These are phyloP conservation scores for Sorex araneus DNA, from an alignment of 2,113 vertebrate species.

Conservation along the genomic window DNA sequence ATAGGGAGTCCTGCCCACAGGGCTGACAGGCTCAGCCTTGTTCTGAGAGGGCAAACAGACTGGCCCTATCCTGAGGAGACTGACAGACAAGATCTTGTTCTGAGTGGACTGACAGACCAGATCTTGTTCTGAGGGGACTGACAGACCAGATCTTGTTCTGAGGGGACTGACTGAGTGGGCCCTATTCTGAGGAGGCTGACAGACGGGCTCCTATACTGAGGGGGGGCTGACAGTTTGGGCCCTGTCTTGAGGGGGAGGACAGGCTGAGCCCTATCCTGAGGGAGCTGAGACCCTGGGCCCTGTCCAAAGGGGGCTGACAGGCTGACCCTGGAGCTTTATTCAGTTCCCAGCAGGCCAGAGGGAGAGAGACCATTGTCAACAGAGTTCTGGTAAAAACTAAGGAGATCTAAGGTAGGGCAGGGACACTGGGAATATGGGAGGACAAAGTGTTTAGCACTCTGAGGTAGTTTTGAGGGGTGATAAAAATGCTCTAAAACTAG, in stretches of 20 bases:
- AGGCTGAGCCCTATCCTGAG: too few species aligned
- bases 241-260: too few species aligned
- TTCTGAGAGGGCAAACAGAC: neutral
- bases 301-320: neutral
- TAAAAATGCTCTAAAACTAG: neutral
- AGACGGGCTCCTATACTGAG: too few species aligned
- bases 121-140: neutral
- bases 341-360: neutral
- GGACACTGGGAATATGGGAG: fast-evolving
- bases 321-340: neutral
- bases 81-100: neutral
- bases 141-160: too few species aligned
- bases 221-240: too few species aligned
- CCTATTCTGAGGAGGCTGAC: too few species aligned
- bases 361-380: neutral
- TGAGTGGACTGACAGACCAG: neutral
- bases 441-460: too few species aligned
- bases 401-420: neutral
- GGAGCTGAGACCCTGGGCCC: too few species aligned
- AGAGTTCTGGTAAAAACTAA: neutral
- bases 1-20: neutral
- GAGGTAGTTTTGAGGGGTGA: neutral
- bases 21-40: neutral
- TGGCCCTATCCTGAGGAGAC: neutral
- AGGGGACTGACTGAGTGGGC: too few species aligned